Evolutionary conservation across 2,797 vertebrate species (phyloP).

Genomic region (Microhierax caerulescens): DNA sequence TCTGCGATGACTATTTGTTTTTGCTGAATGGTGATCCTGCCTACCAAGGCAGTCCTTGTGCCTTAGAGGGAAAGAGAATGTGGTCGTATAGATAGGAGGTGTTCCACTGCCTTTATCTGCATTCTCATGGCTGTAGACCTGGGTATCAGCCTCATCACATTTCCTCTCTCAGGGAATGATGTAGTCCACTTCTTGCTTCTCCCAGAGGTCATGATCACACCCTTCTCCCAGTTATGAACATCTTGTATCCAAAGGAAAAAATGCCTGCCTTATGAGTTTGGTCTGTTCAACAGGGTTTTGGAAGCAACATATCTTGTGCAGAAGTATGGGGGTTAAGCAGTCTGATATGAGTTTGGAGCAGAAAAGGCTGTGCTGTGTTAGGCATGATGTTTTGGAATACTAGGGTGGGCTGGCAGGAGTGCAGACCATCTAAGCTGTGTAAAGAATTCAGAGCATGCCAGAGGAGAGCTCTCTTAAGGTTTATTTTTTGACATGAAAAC

Average conservation of each 20-base stretch:
- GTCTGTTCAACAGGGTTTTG: background rate
- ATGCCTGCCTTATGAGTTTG: background rate
- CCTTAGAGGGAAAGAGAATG: background rate
- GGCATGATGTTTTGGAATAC: background rate
- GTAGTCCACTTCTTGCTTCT: background rate
- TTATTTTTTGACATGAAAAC: conserved; percentile 23
- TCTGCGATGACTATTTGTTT: background rate
- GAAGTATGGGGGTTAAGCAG: background rate
- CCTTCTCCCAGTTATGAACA: background rate
- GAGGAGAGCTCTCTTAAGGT: background rate
- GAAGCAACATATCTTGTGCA: background rate
- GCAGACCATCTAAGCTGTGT: background rate
- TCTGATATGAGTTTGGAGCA: background rate
- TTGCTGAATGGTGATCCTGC: background rate
- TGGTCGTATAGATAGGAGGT: background rate
- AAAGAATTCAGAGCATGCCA: background rate
- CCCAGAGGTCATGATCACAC: background rate
- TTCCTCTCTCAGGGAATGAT: background rate
- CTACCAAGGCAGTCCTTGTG: background rate
- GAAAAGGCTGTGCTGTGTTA: background rate
- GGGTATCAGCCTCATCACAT: background rate
- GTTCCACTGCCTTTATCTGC: background rate
- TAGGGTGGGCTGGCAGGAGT: background rate
- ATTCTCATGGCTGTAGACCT: background rate
- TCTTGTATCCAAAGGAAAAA: background rate